Conservation (phyloP, 2,888 invertebrate genomes). For the Apamea sordens region DNA sequence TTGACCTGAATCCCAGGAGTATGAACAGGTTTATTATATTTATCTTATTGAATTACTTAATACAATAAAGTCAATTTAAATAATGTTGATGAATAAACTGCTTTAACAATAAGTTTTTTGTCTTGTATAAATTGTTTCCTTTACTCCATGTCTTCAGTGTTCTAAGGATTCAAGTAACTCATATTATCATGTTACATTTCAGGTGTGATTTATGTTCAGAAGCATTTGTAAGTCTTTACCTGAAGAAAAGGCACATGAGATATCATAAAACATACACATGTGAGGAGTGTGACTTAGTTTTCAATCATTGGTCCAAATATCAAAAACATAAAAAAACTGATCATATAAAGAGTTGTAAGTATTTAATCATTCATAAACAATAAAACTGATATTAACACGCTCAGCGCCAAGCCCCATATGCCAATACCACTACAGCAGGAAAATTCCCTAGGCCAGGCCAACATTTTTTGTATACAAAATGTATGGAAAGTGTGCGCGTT, state of each 20-base stretch:
- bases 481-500: too few species aligned
- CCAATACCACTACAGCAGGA: too few species aligned
- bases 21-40: neutral
- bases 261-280: slow-evolving; percentile 87
- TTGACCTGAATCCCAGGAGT: neutral
- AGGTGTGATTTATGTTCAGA: slow-evolving; percentile 90
- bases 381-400: neutral
- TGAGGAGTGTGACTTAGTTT: slow-evolving; percentile 85
- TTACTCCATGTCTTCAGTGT: neutral
- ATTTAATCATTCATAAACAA: neutral
- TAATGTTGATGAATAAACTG: neutral
- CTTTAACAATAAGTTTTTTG: neutral
- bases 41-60: neutral
- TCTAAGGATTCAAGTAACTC: slow-evolving; percentile 3
- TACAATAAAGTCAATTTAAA: neutral
- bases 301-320: slow-evolving; percentile 87
- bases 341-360: slow-evolving; percentile 78
- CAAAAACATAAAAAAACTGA: slow-evolving; percentile 84
- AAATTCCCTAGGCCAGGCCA: too few species aligned
- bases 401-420: too few species aligned
- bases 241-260: slow-evolving; percentile 87
- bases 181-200: slow-evolving; percentile 63
- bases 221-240: slow-evolving; percentile 85
- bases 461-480: too few species aligned
- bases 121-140: neutral